phyloP scores from a whole-genome alignment of 2,888 invertebrate genomes.

The Cyaniris semiargus region DNA sequence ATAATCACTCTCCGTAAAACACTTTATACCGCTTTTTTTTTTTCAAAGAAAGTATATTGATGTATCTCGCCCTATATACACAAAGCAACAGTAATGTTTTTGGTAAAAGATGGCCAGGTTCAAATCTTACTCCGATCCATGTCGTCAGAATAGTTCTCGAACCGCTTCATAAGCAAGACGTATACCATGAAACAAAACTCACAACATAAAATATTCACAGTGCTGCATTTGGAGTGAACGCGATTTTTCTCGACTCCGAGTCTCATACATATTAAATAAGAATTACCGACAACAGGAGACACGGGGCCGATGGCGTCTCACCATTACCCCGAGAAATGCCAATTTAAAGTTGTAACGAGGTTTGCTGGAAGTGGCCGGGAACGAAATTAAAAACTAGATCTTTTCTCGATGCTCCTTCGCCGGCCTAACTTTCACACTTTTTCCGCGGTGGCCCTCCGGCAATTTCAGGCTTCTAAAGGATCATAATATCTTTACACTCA shows the following conservation, averaged over 20 bases:
- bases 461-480: slow-evolving; percentile 55
- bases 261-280: slow-evolving; percentile 75
- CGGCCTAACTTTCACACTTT: slow-evolving; percentile 75
- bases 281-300: slow-evolving; percentile 67
- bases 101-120: no score
- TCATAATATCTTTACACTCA: slow-evolving; percentile 32
- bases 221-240: slow-evolving; percentile 27
- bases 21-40: no score
- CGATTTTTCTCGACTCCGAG: slow-evolving; percentile 38
- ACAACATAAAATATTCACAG: slow-evolving; percentile 14
- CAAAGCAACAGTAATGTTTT: no score
- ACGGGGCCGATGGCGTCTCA: slow-evolving; percentile 67
- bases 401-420: slow-evolving; percentile 58
- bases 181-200: not conserved
- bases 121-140: no score
- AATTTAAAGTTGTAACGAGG: slow-evolving; percentile 80
- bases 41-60: no score
- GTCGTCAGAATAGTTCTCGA: no score
- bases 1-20: no score
- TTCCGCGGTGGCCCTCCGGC: slow-evolving; percentile 58
- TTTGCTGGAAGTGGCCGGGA: slow-evolving; percentile 75
- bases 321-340: slow-evolving; percentile 78
- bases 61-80: no score
- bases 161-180: not conserved
- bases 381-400: slow-evolving; percentile 71